These are phyloP conservation scores for Parnassius mnemosyne DNA, from an alignment of 2,888 invertebrate genomes.

Conservation along the genomic window DNA sequence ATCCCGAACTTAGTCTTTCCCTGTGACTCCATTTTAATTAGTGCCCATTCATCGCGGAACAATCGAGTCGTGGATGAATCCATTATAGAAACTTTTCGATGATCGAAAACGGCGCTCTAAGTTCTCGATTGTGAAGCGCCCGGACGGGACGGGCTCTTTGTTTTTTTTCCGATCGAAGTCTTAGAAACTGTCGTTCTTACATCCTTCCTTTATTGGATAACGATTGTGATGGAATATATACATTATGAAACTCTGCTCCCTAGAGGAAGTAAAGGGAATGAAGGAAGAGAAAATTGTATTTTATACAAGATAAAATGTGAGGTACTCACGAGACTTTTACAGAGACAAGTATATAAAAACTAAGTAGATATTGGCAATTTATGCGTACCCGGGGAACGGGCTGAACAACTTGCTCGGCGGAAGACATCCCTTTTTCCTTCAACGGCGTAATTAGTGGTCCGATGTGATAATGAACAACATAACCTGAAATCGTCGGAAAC, in stretches of 20 bases:
- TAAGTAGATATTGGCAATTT: too few relatives aligned
- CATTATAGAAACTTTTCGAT: conserved; percentile 79
- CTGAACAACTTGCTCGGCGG: too few relatives aligned
- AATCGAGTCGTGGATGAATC: conserved; percentile 77
- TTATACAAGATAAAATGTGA: conserved; percentile 6
- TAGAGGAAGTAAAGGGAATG: conserved; percentile 7
- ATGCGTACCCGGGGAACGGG: too few relatives aligned
- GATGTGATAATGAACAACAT: too few relatives aligned
- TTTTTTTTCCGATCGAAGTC: conserved; percentile 20
- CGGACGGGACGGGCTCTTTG: conserved; percentile 44
- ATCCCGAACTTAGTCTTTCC: conserved; percentile 73
- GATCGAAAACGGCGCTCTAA: conserved; percentile 76
- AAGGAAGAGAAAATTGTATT: neutral
- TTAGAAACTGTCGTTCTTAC: conserved; percentile 13
- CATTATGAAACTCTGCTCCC: conserved; percentile 9
- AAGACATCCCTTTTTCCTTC: too few relatives aligned
- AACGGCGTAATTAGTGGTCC: too few relatives aligned
- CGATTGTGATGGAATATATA: conserved; percentile 19
- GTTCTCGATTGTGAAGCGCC: conserved; percentile 57
- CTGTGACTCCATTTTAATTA: conserved; percentile 81
- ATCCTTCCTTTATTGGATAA: conserved; percentile 19
- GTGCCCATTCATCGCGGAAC: conserved; percentile 79
- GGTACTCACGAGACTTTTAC: neutral
- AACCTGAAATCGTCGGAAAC: too few relatives aligned
- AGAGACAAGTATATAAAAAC: too few relatives aligned